phyloP scores from a whole-genome alignment of 1,140 invertebrate genomes.

The Belonocnema kinseyi region DNA sequence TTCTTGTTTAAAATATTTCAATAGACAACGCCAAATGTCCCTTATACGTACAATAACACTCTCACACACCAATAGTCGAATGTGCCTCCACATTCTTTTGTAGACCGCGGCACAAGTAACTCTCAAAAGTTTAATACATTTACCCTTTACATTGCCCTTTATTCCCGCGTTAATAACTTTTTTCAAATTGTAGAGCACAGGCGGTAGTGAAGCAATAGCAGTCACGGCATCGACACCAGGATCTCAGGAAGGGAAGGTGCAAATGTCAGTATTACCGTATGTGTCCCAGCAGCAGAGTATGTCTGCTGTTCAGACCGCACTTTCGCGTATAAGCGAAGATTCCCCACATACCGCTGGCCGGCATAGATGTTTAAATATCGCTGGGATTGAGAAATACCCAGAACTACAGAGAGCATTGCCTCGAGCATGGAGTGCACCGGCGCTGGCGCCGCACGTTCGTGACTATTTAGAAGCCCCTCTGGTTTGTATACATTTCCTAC shows the following conservation, averaged over 20 bases:
- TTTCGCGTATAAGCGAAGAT: slow-evolving; percentile 79
- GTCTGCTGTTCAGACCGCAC: slow-evolving; percentile 65
- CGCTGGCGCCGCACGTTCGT: slow-evolving; percentile 74
- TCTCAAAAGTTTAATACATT: too few relatives aligned
- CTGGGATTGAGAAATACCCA: slow-evolving; percentile 82
- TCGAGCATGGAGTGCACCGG: slow-evolving; percentile 86
- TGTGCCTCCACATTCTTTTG: too few relatives aligned
- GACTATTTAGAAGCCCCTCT: slow-evolving; percentile 80
- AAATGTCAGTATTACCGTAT: slow-evolving; percentile 52
- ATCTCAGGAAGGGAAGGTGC: slow-evolving; percentile 58
- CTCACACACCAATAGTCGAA: too few relatives aligned
- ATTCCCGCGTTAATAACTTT: too few relatives aligned
- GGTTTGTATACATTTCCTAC: slow-evolving; percentile 55
- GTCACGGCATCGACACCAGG: slow-evolving; percentile 51
- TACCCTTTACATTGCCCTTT: too few relatives aligned
- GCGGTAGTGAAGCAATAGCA: slow-evolving; percentile 53
- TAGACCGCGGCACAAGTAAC: too few relatives aligned
- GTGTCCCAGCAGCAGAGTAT: slow-evolving; percentile 51
- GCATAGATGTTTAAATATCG: slow-evolving; percentile 80
- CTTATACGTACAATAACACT: too few relatives aligned
- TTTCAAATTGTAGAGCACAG: slow-evolving; percentile 43
- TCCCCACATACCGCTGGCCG: slow-evolving; percentile 63
- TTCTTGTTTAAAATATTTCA: too few relatives aligned
- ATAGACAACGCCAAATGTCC: too few relatives aligned
- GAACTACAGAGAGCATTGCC: slow-evolving; percentile 82